A percentile compares a stretch with the other conserved stretches of the same genome.
These are phyloP conservation scores for Lithodes maja DNA, from an alignment of 2,888 invertebrate species.

Conservation along the genomic window DNA sequence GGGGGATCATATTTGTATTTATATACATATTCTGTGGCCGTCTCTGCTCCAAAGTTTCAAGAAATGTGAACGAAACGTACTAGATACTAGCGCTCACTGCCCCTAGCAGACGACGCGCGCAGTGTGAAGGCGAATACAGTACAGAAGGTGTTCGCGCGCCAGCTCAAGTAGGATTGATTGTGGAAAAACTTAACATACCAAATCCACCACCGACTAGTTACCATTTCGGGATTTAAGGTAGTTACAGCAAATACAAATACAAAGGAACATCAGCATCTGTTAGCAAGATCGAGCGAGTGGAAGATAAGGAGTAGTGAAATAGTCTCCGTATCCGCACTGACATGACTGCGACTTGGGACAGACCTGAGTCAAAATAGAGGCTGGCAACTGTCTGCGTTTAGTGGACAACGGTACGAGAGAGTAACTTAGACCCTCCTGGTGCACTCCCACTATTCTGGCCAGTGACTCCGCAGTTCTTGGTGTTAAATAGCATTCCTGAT, in stretches of 20 bases:
- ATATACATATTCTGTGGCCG: background rate
- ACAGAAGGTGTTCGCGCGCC: constrained; percentile 49
- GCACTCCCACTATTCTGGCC: constrained; percentile 48
- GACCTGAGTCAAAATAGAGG: constrained; percentile 55
- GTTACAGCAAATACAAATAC: background rate
- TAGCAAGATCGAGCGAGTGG: background rate
- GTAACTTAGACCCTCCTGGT: constrained; percentile 48
- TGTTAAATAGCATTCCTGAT: constrained; percentile 60
- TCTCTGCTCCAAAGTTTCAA: constrained; percentile 20
- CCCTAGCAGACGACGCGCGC: constrained; percentile 69
- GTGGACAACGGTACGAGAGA: constrained; percentile 57
- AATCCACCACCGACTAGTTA: background rate
- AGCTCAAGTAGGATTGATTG: constrained; percentile 38
- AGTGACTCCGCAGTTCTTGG: constrained; percentile 49
- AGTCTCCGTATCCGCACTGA: constrained; percentile 19
- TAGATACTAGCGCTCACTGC: constrained; percentile 29
- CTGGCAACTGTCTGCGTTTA: constrained; percentile 63
- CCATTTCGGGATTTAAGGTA: background rate
- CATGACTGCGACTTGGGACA: constrained; percentile 17
- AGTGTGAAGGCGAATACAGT: constrained; percentile 62
- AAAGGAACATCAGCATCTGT: background rate
- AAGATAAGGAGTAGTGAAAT: background rate
- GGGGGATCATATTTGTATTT: background rate
- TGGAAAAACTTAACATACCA: constrained; percentile 30
- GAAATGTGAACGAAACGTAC: constrained; percentile 49